A percentile compares a stretch with the other conserved stretches of the same genome.
phyloP scores from a whole-genome alignment of 2,888 invertebrate species.

The Drosophila meridionalis region DNA sequence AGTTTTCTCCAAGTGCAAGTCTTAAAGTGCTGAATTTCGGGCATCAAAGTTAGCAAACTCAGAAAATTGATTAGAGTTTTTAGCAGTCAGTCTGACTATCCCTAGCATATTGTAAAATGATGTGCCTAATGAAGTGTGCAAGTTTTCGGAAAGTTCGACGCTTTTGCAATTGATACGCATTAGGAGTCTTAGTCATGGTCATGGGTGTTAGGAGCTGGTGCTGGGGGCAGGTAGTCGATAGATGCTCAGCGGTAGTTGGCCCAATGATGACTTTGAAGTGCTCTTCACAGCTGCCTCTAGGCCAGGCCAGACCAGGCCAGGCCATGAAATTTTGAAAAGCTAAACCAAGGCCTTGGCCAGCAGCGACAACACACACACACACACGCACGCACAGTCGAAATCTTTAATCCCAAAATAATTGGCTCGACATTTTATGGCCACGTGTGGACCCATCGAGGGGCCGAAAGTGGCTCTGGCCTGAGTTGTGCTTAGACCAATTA shows the following conservation, averaged over 20 bases:
- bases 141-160: conserved; percentile 59
- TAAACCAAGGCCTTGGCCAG: conserved; percentile 12
- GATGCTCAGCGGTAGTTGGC: conserved; percentile 16
- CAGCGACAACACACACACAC: not conserved
- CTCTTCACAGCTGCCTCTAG: conserved; percentile 24
- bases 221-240: conserved; percentile 4
- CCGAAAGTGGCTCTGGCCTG: not conserved
- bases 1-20: not conserved
- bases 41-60: not conserved
- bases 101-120: conserved; percentile 37
- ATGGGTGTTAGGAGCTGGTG: not conserved
- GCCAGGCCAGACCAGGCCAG: conserved; percentile 18
- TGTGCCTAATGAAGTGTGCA: conserved; percentile 66
- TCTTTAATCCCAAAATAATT: conserved; percentile 69
- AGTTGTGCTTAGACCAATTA: conserved; percentile 48
- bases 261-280: conserved; percentile 49
- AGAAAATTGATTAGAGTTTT: conserved; percentile 1
- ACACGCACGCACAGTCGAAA: conserved; percentile 29
- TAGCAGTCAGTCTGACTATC: conserved; percentile 17
- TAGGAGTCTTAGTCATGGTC: conserved; percentile 28
- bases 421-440: conserved; percentile 57
- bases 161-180: conserved; percentile 61
- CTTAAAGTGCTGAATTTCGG: not conserved
- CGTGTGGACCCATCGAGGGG: conserved; percentile 26
- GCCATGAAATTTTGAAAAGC: conserved; percentile 34